Base-by-base conservation (phyloP, 2,888 invertebrate species). In the Drosophila glabriapex region DNA sequence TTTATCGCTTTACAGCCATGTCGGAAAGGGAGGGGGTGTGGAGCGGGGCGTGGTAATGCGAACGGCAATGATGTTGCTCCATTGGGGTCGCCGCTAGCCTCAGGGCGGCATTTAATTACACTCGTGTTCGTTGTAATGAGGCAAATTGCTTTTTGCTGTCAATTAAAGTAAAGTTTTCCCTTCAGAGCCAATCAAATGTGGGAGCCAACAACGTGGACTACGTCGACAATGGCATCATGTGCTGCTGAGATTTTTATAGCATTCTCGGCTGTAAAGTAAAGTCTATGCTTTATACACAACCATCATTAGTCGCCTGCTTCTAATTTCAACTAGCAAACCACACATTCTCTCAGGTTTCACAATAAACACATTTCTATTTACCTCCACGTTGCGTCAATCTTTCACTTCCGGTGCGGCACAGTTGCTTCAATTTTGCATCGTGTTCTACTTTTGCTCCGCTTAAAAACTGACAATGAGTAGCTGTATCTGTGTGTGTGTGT, bases 141-240 rank as follows among this genome's bases (percentile, higher is more conserved):
- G 80, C 89, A 90, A 87, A 90, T 87, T 89, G 88, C 90, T 83
- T 88, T 87, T 88, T 86, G 89, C 86, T 87, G 90, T 88, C 90
- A 89, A 89, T 88, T 90, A 87, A 88, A 87, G 78, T 85, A 89
- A 89, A 87, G 88, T 85, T 85, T 87, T 87, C 83, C 73, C 90
- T 85, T 75, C 73, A 73, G 64, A 55, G 84, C 80, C 89, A 85
- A 89, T 85, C 87, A 84, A 86, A 83, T 71, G 77, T 63, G 55
- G 63, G 63, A 64, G 66, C 58, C 50, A 66, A 41, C 29, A 35
- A 52, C 37, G 16, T 25, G 49, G 41, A 19, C 52, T 10, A 55
- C 55, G 43, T 28, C 22, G 37, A 41, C 49, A 28, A 25, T 16
- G 39, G 41, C 63, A 61, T 37, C 22, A 33, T 52, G 69, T 68